Evolutionary conservation across 37 sponge, comb jelly and placozoan genomes (phyloP).

Genomic region (Beroe forskalii): DNA sequence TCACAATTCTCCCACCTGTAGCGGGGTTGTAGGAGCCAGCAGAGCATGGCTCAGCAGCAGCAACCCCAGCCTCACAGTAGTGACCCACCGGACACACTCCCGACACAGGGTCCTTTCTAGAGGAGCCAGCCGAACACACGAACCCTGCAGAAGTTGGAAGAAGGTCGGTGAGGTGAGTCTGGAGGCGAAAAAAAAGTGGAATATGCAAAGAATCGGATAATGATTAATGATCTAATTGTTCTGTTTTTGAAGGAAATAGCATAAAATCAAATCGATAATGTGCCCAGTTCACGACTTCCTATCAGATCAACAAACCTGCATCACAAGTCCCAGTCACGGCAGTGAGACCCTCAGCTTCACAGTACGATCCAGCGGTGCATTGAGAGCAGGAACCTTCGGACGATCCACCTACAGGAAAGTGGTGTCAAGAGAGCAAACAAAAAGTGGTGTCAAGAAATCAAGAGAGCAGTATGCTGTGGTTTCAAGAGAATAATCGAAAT

Average conservation of each 20-base stretch:
- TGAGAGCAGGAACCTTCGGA: slow-evolving; percentile 11
- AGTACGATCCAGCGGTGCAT: slow-evolving; percentile 37
- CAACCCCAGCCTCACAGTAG: slow-evolving; percentile 44
- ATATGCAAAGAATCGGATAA: no score
- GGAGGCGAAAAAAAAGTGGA: no score
- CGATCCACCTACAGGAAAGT: slow-evolving; percentile 3
- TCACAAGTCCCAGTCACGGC: slow-evolving; percentile 1
- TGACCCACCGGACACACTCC: slow-evolving; percentile 58
- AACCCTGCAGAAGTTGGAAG: slow-evolving; percentile 32
- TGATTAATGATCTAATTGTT: no score
- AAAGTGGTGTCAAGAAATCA: neutral
- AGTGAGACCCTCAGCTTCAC: slow-evolving; percentile 32
- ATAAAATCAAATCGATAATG: no score
- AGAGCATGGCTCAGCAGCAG: neutral
- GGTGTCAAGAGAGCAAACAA: neutral
- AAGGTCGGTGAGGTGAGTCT: no score
- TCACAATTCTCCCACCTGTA: no score
- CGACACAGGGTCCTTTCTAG: slow-evolving; percentile 24
- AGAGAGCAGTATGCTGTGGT: no score
- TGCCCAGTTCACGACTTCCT: no score
- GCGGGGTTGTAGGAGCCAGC: slow-evolving; percentile 63
- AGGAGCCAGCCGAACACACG: slow-evolving; percentile 10
- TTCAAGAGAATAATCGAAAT: no score
- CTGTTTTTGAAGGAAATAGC: no score
- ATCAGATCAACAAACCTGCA: slow-evolving; percentile 7